These are phyloP conservation scores for Teleogryllus oceanicus DNA, from an alignment of 2,888 invertebrate genomes.

Conservation along the genomic window DNA sequence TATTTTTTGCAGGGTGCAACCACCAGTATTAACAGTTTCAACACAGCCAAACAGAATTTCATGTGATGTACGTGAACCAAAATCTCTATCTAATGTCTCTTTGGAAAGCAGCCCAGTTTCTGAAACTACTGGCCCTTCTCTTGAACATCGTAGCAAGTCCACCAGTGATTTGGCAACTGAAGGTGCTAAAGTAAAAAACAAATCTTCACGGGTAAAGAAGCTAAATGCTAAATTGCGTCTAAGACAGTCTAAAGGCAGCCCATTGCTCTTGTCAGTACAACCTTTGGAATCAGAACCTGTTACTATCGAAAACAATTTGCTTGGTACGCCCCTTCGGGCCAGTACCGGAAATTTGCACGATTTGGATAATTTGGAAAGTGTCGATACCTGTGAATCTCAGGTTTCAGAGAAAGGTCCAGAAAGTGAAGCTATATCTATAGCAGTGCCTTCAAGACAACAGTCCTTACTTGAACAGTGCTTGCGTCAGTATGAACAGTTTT, in stretches of 20 bases:
- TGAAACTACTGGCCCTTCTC: background rate
- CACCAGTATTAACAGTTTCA: constrained; percentile 43
- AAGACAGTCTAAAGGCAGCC: background rate
- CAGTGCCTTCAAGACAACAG: constrained; percentile 35
- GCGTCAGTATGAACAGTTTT: constrained; percentile 56
- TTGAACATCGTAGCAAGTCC: background rate
- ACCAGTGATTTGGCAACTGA: constrained; percentile 8
- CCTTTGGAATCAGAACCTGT: background rate
- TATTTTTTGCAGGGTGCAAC: constrained; percentile 59
- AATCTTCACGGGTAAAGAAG: background rate
- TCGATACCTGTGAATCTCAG: background rate
- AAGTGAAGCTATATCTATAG: background rate
- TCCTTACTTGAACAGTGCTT: constrained; percentile 54
- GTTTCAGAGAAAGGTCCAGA: background rate
- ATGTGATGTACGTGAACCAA: background rate
- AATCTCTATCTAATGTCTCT: background rate
- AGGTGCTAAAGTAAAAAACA: background rate
- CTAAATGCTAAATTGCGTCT: background rate
- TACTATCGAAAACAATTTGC: background rate
- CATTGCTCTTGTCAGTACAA: background rate
- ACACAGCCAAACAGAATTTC: background rate
- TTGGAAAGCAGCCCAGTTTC: background rate
- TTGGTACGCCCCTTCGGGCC: background rate
- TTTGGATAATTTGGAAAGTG: background rate
- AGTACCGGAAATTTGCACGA: background rate